Conservation (phyloP, 2,888 invertebrate species). For the Piscicola geometra region DNA sequence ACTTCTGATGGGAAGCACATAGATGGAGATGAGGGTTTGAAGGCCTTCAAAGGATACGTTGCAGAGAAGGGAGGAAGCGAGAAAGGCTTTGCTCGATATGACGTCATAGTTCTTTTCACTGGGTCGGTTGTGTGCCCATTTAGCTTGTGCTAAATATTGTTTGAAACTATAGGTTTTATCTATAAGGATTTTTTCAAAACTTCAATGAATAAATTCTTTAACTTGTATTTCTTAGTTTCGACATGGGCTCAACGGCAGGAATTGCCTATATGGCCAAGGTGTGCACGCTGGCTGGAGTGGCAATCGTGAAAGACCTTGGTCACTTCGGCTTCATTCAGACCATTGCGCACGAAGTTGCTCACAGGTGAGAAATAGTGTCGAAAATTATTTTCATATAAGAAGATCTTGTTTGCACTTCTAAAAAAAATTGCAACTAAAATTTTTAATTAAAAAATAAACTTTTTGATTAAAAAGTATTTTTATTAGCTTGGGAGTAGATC, state of each 20-base stretch:
- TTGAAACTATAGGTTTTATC: no score
- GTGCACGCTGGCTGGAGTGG: not conserved
- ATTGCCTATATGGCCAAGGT: not conserved
- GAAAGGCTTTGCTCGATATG: not conserved
- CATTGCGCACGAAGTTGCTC: slow-evolving; percentile 4
- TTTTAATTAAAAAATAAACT: no score
- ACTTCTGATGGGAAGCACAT: not conserved
- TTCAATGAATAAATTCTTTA: no score
- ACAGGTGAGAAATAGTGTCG: not conserved
- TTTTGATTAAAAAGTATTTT: no score
- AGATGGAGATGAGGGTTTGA: not conserved
- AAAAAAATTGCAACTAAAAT: no score
- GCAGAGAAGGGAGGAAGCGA: not conserved
- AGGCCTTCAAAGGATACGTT: not conserved
- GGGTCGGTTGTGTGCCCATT: not conserved
- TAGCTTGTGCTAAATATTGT: no score
- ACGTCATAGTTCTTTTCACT: slow-evolving; percentile 2
- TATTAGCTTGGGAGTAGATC: not conserved
- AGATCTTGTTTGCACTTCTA: no score
- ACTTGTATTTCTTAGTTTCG: not conserved
- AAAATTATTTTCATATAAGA: not conserved
- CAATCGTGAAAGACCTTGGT: not conserved
- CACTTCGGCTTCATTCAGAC: slow-evolving; percentile 3
- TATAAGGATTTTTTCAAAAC: no score
- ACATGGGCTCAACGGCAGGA: not conserved